These are phyloP conservation scores for Anhinga anhinga DNA, from an alignment of 2,113 vertebrate species.

Conservation along the genomic window DNA sequence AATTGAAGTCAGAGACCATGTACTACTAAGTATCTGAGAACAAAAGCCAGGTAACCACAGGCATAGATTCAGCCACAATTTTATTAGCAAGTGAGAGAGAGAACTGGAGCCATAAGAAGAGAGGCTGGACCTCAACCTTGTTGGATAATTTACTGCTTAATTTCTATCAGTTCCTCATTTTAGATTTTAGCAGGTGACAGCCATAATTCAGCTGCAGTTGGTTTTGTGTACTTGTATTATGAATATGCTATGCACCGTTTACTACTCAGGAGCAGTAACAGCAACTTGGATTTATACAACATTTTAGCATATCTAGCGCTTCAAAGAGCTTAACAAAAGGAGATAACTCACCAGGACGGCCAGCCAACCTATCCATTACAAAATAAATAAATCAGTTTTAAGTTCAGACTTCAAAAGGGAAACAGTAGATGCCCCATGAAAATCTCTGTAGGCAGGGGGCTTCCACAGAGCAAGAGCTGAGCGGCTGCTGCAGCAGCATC, in stretches of 20 bases:
- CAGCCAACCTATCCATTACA: conserved; percentile 44
- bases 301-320: background rate
- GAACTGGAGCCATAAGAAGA: background rate
- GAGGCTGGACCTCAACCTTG: background rate
- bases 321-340: conserved; percentile 53
- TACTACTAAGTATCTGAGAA: background rate
- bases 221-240: background rate
- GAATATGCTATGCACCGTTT: background rate
- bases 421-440: background rate
- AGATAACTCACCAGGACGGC: conserved; percentile 53
- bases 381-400: conserved; percentile 66
- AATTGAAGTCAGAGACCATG: background rate
- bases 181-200: background rate
- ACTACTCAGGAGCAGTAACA: background rate
- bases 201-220: background rate
- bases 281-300: conserved; percentile 39
- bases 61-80: background rate
- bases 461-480: conserved; percentile 24
- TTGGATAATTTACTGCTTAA: background rate
- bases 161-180: background rate
- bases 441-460: conserved; percentile 20
- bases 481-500: background rate
- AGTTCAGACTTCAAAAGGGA: conserved; percentile 65
- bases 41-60: background rate
- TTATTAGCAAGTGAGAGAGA: background rate